Conservation (phyloP, 1,140 invertebrate species). For the Metopolophium dirhodum region DNA sequence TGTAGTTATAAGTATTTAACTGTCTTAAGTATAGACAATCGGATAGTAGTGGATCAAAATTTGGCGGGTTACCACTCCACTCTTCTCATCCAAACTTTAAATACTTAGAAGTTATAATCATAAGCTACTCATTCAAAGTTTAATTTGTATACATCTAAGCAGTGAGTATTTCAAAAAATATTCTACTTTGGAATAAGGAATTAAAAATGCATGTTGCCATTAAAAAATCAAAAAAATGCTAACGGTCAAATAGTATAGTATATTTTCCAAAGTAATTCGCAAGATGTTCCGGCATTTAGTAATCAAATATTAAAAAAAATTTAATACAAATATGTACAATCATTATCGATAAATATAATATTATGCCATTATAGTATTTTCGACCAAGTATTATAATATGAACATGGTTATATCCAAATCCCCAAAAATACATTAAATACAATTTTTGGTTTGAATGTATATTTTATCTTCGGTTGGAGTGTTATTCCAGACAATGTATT, state of each 20-base stretch:
- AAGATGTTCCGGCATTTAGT: not conserved
- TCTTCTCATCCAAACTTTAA: not conserved
- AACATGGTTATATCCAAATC: too few species aligned
- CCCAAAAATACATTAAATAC: too few species aligned
- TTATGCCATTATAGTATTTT: too few species aligned
- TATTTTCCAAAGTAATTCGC: too few species aligned
- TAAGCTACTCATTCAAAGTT: not conserved
- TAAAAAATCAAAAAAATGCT: not conserved
- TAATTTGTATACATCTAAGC: not conserved
- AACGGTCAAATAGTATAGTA: too few species aligned
- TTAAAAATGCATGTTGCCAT: not conserved
- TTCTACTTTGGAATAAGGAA: not conserved
- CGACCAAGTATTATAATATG: not conserved
- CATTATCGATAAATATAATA: too few species aligned
- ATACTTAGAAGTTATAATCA: not conserved
- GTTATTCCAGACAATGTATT: not conserved
- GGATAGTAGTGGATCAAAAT: not conserved
- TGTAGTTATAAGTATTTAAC: too few species aligned
- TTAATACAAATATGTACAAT: too few species aligned
- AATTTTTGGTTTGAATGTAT: not conserved
- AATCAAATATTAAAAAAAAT: not conserved
- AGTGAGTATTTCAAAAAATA: not conserved
- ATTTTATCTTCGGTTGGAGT: not conserved
- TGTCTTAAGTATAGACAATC: too few species aligned
- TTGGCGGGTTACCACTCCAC: not conserved